Conservation (phyloP, 1,140 invertebrate genomes). For the Drosophila tristis region DNA sequence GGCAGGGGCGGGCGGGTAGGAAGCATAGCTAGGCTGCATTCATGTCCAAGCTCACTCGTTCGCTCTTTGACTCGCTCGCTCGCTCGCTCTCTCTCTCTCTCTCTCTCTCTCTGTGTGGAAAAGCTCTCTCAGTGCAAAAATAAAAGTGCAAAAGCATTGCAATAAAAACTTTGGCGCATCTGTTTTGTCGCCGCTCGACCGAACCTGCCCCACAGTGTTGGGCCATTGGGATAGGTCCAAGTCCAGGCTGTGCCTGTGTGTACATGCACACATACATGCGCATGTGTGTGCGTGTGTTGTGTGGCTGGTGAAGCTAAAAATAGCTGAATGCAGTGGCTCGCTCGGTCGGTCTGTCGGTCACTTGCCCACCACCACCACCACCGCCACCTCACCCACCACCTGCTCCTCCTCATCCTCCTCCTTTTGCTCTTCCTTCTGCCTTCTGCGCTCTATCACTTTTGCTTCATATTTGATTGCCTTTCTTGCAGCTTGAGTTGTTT, state of each 20-base stretch:
- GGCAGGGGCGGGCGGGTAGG: too few species aligned
- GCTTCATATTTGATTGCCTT: slow-evolving; percentile 48
- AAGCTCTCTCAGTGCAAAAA: slow-evolving; percentile 51
- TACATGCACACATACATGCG: not conserved
- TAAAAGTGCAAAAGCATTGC: slow-evolving; percentile 22
- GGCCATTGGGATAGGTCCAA: slow-evolving; percentile 75
- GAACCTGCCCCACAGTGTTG: slow-evolving; percentile 65
- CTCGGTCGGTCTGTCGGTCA: slow-evolving; percentile 57
- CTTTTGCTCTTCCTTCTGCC: not conserved
- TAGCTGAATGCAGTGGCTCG: slow-evolving; percentile 57
- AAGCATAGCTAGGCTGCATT: too few species aligned
- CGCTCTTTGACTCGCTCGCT: not conserved
- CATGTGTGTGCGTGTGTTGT: slow-evolving; percentile 1
- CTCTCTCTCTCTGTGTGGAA: slow-evolving; percentile 5
- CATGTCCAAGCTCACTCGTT: too few species aligned
- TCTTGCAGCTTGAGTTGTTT: slow-evolving; percentile 32
- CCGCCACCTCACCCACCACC: slow-evolving; percentile 8
- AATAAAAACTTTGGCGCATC: slow-evolving; percentile 56
- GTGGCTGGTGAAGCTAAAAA: slow-evolving; percentile 51
- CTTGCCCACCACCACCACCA: slow-evolving; percentile 44
- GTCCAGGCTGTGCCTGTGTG: slow-evolving; percentile 48
- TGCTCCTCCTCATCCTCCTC: slow-evolving; percentile 6
- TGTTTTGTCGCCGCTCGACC: slow-evolving; percentile 41
- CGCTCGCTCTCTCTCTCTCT: not conserved
- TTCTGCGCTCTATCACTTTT: slow-evolving; percentile 44